Base-by-base conservation (phyloP, 2,797 vertebrate species). In the Saguinus oedipus region DNA sequence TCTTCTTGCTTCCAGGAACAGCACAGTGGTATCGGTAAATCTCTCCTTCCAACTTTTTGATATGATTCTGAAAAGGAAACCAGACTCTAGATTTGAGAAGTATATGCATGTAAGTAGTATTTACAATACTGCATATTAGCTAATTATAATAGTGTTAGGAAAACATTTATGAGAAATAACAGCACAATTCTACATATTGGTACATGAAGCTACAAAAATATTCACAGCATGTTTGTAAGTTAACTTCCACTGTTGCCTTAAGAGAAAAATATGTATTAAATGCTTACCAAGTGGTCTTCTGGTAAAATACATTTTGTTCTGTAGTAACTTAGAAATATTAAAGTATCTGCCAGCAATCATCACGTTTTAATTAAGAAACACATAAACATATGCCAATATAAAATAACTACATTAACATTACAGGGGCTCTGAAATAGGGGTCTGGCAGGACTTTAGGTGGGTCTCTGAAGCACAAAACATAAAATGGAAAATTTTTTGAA, bases 21-120 rank as follows among this genome's bases (percentile, higher is more conserved):
- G 19, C 90, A 98, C 98, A 99, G 97, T 99, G 99, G 88, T 98
- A 98, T 82, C 92, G 98, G 98, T 99, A 99, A 14, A 97, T 98
- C 95, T 99, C 99, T 0, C 98, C 99, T 1, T 99, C 99, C 97
- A 99, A 94, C 95, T 99, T 99, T 96, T 99, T 99, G 96, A 99
- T 98, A 95, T 99, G 99, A 79, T 99, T 99, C 99, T 99, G 98
- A 46, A 98, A 53, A 97, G 24, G 88, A 92, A 97, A 97, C 48
- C 93, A 93, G 12, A 26, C 4, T 94, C 64, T 78, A 95, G 74
- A 94, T 86, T 79, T 96, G 57, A n/a, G 57, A 85, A 90, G 46
- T 59, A 92, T 15, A 81, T 75, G 8, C 15, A 89, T 44, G 74
- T 53, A 96, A 93, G 30, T 30, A 86, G 46, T 70, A 86, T 53